Evolutionary conservation across 2,797 vertebrate species (phyloP).

Genomic region (Muraenolepis orangiensis): DNA sequence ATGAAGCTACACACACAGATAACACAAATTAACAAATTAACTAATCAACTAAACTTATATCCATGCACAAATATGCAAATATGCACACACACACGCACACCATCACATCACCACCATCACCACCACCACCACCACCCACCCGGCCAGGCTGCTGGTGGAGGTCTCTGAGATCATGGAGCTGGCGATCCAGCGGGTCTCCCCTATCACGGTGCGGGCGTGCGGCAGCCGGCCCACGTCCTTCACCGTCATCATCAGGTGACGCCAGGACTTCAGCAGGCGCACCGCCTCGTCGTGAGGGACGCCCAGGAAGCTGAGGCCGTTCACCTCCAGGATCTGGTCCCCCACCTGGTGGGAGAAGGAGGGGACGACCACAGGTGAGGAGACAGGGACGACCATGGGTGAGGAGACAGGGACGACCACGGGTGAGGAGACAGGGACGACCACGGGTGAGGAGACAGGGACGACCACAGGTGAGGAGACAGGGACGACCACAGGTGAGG

Average conservation of each 20-base stretch:
- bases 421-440: too few species aligned
- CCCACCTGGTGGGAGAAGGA: conserved; percentile 78
- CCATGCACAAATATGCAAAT: too few species aligned
- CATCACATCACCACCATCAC: too few species aligned
- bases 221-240: conserved; percentile 93
- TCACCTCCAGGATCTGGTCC: conserved; percentile 96
- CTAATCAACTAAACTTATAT: too few species aligned
- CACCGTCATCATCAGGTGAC: conserved; percentile 94
- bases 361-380: too few species aligned
- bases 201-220: conserved; percentile 89
- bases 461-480: too few species aligned
- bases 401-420: too few species aligned
- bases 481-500: too few species aligned
- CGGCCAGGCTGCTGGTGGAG: conserved; percentile 69
- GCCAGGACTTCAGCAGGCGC: conserved; percentile 85
- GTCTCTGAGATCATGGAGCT: conserved; percentile 86
- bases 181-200: conserved; percentile 92
- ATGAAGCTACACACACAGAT: not conserved
- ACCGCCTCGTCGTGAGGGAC: conserved; percentile 93
- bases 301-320: conserved; percentile 86
- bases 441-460: too few species aligned
- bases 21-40: not conserved
- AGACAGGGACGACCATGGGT: too few species aligned
- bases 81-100: not conserved
- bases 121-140: conserved; percentile 52